Percentiles rank a stretch among this genome's conserved stretches.
These are phyloP conservation scores for Lepus americanus DNA, from an alignment of 2,113 vertebrate species.

Conservation along the genomic window DNA sequence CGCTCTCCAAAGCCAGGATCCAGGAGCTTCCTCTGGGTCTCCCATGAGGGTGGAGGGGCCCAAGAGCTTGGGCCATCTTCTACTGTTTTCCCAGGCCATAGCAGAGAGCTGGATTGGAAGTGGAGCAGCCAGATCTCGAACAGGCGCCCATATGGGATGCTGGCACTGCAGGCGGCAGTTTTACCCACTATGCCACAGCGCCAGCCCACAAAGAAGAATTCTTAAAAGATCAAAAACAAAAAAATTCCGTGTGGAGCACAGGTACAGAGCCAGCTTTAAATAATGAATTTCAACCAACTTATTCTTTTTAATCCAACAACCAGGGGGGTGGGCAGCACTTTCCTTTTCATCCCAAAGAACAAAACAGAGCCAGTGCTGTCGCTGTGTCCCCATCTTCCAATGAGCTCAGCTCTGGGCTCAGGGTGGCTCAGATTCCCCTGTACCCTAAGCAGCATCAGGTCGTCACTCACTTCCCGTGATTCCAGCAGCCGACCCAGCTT, in stretches of 20 bases:
- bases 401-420: background rate
- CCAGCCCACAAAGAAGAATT: no score
- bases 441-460: background rate
- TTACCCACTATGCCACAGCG: no score
- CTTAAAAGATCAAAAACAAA: background rate
- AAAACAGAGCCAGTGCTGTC: background rate
- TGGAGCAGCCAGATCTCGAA: no score
- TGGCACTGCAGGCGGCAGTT: no score
- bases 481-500: background rate
- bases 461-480: background rate
- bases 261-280: background rate
- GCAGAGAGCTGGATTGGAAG: no score
- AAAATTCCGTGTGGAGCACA: background rate
- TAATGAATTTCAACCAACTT: slow-evolving; percentile 13
- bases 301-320: no score
- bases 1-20: no score
- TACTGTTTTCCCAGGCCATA: no score
- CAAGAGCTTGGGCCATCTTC: no score
- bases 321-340: background rate
- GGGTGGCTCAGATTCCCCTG: background rate
- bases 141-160: no score
- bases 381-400: background rate
- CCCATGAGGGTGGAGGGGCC: no score
- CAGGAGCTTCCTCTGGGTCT: no score
- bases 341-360: background rate